These are phyloP conservation scores for Chrysolina americana DNA, from an alignment of 2,888 invertebrate genomes.

Conservation along the genomic window DNA sequence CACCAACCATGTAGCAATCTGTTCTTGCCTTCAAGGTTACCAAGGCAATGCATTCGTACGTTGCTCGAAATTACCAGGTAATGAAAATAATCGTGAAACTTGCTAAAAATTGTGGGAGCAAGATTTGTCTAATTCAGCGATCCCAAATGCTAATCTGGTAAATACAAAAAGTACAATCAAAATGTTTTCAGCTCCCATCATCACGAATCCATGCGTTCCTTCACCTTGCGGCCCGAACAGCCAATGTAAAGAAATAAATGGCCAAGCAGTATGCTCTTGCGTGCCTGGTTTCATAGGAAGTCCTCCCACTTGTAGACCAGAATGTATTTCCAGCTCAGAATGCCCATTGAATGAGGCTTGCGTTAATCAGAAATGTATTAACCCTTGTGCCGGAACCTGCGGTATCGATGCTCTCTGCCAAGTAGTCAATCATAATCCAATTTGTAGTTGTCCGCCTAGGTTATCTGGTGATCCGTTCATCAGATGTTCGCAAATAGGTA, in stretches of 20 bases:
- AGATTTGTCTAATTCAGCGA: too few relatives aligned
- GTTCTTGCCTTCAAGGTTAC: constrained; percentile 72
- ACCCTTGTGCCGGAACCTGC: constrained; percentile 75
- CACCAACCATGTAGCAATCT: constrained; percentile 82
- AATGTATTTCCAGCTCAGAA: constrained; percentile 74
- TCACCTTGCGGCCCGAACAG: constrained; percentile 74
- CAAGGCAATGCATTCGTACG: constrained; percentile 81
- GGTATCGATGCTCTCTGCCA: constrained; percentile 73
- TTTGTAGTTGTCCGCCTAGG: constrained; percentile 72
- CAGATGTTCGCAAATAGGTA: constrained; percentile 74
- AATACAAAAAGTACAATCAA: background rate
- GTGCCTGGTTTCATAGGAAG: constrained; percentile 73
- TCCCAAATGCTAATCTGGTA: too few relatives aligned
- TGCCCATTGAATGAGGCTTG: constrained; percentile 73
- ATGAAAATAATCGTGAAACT: background rate
- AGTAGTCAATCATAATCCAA: constrained; percentile 74
- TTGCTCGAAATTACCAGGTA: constrained; percentile 73
- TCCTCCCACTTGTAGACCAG: constrained; percentile 74
- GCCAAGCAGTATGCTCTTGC: constrained; percentile 74
- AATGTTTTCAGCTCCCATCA: constrained; percentile 42
- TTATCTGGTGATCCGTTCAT: constrained; percentile 78
- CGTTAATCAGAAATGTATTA: constrained; percentile 75
- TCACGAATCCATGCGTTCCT: constrained; percentile 70
- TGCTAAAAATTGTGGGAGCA: too few relatives aligned
- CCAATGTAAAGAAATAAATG: constrained; percentile 72